Base-by-base conservation (phyloP, 2,888 invertebrate genomes). In the Stenurella melanura region DNA sequence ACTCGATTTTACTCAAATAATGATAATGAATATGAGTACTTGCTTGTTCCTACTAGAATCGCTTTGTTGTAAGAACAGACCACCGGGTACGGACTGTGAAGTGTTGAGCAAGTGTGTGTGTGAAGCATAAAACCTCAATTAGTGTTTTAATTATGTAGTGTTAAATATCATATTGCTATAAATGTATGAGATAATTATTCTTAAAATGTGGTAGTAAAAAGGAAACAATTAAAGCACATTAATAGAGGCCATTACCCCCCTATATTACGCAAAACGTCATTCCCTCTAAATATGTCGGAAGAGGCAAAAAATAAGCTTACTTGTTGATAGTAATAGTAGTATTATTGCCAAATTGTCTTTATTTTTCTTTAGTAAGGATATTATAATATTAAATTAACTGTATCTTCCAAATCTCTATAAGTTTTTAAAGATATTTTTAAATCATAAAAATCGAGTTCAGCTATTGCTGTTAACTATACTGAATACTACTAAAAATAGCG, bases 181-280 rank as follows among this genome's bases (percentile, higher is more conserved):
- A 70, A 70, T 68, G 64, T 70, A 61, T 60, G 66, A 66, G 67
- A 71, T 80, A 77, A 80, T 80, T 80, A 75, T 67, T 75, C 64
- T 72, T 63, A 67, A 77, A 78, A 80, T 80, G 72, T 75, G 61
- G 70, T 76, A 79, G 77, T 82, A 79, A 81, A 81, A 76, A 82
- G 80, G 81, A 82, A 81, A 80, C 78, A 83, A 83, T 81, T 82
- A 78, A 73, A 81, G 50, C 82, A 78, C 78, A 81, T 80, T 82
- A 79, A 79, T 76, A 82, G 81, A 83, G 84, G 81, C 73, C 84
- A 83, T 81, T 84, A 83, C 81, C 83, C 82, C 79, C 78, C 68
- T 77, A 71, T 76, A 80, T 78, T 81, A 81, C 81, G 81, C 82
- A 80, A 82, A 83, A 82, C 80, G 78, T 77, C 78, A 73, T 79